These are phyloP conservation scores for Calephelis perditalis DNA, from an alignment of 2,888 invertebrate genomes.

Conservation along the genomic window DNA sequence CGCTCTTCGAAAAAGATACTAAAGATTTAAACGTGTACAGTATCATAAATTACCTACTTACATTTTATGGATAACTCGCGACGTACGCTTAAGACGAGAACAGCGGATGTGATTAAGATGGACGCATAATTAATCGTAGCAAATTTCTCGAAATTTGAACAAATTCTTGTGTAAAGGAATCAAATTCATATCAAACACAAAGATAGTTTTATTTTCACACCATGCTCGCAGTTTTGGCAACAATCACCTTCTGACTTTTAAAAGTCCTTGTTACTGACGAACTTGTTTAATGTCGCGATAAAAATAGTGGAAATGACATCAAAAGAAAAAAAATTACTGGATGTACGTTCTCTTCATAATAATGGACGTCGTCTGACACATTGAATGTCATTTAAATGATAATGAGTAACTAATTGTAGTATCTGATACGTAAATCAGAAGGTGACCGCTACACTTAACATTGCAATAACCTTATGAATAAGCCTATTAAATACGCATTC, in stretches of 20 bases:
- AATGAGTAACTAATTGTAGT: not conserved
- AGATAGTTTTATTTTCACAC: not conserved
- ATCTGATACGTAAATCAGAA: not conserved
- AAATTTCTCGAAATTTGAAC: not conserved
- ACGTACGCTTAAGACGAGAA: not conserved
- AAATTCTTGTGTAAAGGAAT: not conserved
- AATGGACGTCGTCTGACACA: not conserved
- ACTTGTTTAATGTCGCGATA: not conserved
- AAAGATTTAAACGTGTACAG: not conserved
- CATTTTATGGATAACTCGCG: not conserved
- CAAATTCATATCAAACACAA: not conserved
- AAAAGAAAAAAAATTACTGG: not conserved
- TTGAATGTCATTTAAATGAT: not conserved
- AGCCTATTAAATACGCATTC: not conserved
- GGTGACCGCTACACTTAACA: constrained; percentile 1
- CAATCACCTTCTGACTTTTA: not conserved
- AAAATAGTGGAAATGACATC: not conserved
- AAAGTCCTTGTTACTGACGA: not conserved
- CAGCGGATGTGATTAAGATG: not conserved
- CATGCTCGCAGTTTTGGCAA: not conserved
- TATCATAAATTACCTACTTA: not conserved
- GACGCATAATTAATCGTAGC: not conserved
- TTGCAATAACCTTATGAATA: not conserved
- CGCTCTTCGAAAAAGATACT: not conserved
- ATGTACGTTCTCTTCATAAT: not conserved